Evolutionary conservation across 2,888 invertebrate genomes (phyloP).

Genomic region (Andrena trimmerana): DNA sequence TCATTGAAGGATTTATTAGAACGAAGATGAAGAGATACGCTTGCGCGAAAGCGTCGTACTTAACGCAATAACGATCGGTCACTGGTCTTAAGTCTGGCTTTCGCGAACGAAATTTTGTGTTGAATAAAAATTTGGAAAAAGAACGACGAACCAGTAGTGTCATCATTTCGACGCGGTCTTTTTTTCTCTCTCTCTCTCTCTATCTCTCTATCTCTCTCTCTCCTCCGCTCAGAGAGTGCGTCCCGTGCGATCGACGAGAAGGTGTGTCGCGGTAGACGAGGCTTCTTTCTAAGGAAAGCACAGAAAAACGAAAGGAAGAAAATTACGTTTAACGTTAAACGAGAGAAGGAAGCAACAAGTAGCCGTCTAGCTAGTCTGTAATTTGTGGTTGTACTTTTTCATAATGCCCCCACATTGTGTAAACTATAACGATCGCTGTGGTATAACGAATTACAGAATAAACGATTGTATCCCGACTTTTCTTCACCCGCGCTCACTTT

Average conservation of each 20-base stretch:
- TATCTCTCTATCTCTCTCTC: slow-evolving; percentile 3
- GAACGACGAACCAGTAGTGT: slow-evolving; percentile 26
- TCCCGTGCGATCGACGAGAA: slow-evolving; percentile 49
- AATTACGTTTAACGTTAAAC: slow-evolving; percentile 70
- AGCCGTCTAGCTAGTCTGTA: slow-evolving; percentile 79
- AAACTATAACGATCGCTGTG: slow-evolving; percentile 80
- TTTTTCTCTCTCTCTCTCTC: slow-evolving; percentile 8
- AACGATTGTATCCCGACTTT: slow-evolving; percentile 79
- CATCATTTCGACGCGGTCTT: slow-evolving; percentile 33
- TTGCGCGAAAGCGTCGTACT: slow-evolving; percentile 66
- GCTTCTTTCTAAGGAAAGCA: slow-evolving; percentile 67
- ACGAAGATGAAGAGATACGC: slow-evolving; percentile 46
- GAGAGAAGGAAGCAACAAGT: slow-evolving; percentile 58
- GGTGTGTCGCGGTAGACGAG: slow-evolving; percentile 65
- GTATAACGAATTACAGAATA: slow-evolving; percentile 80
- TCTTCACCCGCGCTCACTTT: slow-evolving; percentile 61
- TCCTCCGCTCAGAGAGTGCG: slow-evolving; percentile 35
- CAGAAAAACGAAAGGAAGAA: background rate
- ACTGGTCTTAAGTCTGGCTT: slow-evolving; percentile 47
- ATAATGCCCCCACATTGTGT: slow-evolving; percentile 77
- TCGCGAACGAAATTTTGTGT: slow-evolving; percentile 29
- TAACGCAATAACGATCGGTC: slow-evolving; percentile 59
- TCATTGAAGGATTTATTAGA: slow-evolving; percentile 33
- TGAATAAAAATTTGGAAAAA: slow-evolving; percentile 19
- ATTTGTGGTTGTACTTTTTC: slow-evolving; percentile 80